phyloP scores from a whole-genome alignment of 2,888 invertebrate genomes.

The Erebia palarica region DNA sequence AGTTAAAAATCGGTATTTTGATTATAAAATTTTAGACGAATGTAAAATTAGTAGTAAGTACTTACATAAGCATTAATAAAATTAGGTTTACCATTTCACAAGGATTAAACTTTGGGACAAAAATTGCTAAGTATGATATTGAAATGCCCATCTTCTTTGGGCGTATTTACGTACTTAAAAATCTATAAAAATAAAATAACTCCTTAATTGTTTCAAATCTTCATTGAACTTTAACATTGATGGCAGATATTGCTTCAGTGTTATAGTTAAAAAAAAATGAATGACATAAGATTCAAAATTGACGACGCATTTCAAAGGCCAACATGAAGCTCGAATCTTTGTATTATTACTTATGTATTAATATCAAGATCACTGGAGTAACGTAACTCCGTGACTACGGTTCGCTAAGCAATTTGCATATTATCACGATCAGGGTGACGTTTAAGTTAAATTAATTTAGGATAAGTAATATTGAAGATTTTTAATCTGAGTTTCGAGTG shows the following conservation, averaged over 20 bases:
- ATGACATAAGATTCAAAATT: conserved; percentile 2
- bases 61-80: no score
- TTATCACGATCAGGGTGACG: conserved; percentile 33
- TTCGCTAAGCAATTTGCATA: conserved; percentile 42
- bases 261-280: conserved; percentile 13
- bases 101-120: no score
- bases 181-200: conserved; percentile 1
- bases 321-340: conserved; percentile 16
- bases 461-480: not conserved
- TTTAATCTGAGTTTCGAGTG: no score
- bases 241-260: not conserved
- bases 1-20: no score
- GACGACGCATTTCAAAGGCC: conserved; percentile 9
- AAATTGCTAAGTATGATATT: no score
- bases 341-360: conserved; percentile 38
- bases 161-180: not conserved
- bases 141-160: no score
- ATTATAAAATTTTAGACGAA: no score
- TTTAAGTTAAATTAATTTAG: not conserved
- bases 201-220: not conserved
- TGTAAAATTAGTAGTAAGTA: no score
- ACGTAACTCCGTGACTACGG: conserved; percentile 45
- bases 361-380: conserved; percentile 49
- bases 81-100: no score
- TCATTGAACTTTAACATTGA: conserved; percentile 17